Base-by-base conservation (phyloP, 2,113 vertebrate genomes). In the Stercorarius parasiticus region DNA sequence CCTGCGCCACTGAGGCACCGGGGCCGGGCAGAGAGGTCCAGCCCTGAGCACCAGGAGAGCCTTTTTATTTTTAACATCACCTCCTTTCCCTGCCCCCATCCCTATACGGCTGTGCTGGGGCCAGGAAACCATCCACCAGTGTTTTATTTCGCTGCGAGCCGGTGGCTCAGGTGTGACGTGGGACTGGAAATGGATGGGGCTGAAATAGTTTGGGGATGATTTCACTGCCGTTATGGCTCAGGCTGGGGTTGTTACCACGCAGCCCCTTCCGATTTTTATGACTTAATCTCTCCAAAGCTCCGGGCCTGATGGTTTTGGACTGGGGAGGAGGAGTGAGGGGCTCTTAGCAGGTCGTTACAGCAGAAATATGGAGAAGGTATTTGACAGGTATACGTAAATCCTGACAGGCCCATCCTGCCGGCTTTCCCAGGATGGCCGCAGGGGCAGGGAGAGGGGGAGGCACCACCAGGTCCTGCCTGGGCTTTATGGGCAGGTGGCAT, bases 301-400 rank as follows among this genome's bases (percentile, higher is more conserved):
- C 1, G 53, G 64, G 88, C 96, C 94, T 94, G 96, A 95, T 95
- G 96, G 93, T 88, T 95, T 94, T 69, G 91, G 88, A 55, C 88
- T 19, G 43, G 59, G 82, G 32, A 74, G 88, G 88, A 96, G 96
- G 88, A 93, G 38, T 6, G 1, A 82, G 78, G 81, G 85, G 94
- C 96, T 97, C 95, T 98, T 97, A 98, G 96, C 97, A 97, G 97
- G 83, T 97, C 97, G 58, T 98, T 97, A 97, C 5, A 0, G 91
- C 74, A 94, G 94, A 82, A 96, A 96, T 88, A 82, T 79, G 94
- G 93, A 61, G 86, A 65, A 95, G 88, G 71, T 43, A 91, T 94
- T 88, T 97, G 97, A 94, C 90, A 95, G 95, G 96, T 94, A 84
- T 69, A 66, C 94, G 91, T 76, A 88, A 94, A 89, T 67, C 21